Conservation (phyloP, 2,888 invertebrate species). For the Eupithecia subfuscata region DNA sequence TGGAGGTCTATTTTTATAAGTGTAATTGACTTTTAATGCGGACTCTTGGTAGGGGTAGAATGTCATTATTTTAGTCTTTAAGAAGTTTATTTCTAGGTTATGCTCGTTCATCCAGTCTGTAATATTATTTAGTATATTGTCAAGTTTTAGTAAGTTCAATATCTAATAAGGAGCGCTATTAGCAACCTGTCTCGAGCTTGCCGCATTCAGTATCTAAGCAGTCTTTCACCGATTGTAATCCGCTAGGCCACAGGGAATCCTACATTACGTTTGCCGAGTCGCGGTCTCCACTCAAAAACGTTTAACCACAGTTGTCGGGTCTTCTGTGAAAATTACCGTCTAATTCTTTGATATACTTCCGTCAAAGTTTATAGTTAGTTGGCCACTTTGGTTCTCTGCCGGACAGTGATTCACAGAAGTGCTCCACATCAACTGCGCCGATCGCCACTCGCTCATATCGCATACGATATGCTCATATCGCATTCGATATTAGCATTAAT, state of each 20-base stretch:
- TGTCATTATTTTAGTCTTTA: too few relatives aligned
- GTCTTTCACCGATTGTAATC: neutral
- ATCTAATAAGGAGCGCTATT: too few relatives aligned
- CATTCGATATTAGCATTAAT: conserved; percentile 33
- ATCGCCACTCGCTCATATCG: conserved; percentile 19
- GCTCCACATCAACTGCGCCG: conserved; percentile 16
- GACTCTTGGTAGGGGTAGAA: too few relatives aligned
- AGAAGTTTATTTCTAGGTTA: too few relatives aligned
- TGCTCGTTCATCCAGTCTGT: too few relatives aligned
- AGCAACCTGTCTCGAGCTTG: too few relatives aligned
- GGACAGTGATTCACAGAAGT: neutral
- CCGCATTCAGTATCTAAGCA: neutral
- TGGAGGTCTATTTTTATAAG: too few relatives aligned
- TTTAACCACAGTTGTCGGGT: neutral
- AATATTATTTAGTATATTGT: too few relatives aligned
- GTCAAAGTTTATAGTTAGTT: neutral
- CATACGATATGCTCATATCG: conserved; percentile 24
- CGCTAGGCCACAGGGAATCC: neutral
- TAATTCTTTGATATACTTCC: neutral
- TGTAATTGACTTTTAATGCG: too few relatives aligned
- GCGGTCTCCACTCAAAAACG: neutral
- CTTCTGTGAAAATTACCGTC: neutral
- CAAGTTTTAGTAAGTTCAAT: too few relatives aligned
- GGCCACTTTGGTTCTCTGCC: neutral
- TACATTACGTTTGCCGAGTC: neutral